phyloP scores from a whole-genome alignment of 1,140 invertebrate species.

The Bombus ignitus region DNA sequence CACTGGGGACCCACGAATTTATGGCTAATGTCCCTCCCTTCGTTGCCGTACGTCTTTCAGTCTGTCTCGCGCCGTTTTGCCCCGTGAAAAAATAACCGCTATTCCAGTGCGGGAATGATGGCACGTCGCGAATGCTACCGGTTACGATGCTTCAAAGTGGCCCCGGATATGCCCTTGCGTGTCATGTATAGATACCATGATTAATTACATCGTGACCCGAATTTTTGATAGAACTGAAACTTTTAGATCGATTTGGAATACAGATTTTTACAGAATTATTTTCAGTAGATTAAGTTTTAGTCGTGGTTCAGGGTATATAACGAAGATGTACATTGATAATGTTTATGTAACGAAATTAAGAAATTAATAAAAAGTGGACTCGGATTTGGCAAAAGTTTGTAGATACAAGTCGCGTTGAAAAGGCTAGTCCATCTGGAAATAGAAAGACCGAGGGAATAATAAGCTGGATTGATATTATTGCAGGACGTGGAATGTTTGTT shows the following conservation, averaged over 20 bases:
- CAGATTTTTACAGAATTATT: too few species aligned
- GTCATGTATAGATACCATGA: neutral
- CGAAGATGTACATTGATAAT: neutral
- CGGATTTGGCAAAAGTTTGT: neutral
- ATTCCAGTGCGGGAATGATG: constrained; percentile 38
- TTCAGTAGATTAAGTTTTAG: too few species aligned
- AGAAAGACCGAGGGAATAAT: neutral
- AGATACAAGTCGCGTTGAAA: neutral
- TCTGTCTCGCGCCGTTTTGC: neutral
- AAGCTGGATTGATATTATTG: constrained; percentile 22
- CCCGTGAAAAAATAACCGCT: constrained; percentile 51
- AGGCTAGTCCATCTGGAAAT: neutral
- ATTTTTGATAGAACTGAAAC: neutral
- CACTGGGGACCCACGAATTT: constrained; percentile 80
- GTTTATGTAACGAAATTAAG: neutral
- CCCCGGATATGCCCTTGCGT: neutral
- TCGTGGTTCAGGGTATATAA: neutral
- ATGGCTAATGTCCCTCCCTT: constrained; percentile 74
- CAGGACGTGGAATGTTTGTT: constrained; percentile 12
- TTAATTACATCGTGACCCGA: neutral
- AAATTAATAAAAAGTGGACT: neutral
- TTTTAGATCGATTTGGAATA: neutral
- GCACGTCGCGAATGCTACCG: constrained; percentile 22
- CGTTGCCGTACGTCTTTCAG: constrained; percentile 14
- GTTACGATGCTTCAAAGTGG: constrained; percentile 29